phyloP scores from a whole-genome alignment of 2,797 vertebrate species.

The Apogon talboti region DNA sequence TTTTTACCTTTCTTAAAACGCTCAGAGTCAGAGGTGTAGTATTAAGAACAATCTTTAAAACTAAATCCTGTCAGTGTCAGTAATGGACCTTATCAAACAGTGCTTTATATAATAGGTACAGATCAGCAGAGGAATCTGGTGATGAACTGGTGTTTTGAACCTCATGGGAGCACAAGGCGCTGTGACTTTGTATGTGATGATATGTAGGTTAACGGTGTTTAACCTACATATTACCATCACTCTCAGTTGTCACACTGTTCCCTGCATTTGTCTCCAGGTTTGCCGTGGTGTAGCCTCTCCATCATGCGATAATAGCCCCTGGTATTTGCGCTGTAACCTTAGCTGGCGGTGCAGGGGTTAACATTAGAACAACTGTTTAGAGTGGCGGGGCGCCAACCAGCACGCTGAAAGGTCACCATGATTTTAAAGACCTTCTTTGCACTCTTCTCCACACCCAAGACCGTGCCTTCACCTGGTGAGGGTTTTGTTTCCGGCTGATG shows the following conservation, averaged over 20 bases:
- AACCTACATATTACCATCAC: slow-evolving; percentile 47
- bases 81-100: background rate
- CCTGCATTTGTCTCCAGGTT: slow-evolving; percentile 39
- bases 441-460: slow-evolving; percentile 19
- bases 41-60: background rate
- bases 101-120: background rate
- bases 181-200: slow-evolving; percentile 24
- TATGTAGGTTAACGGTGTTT: slow-evolving; percentile 50
- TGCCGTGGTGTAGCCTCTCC: background rate
- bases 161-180: background rate
- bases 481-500: background rate
- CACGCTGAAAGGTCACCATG: slow-evolving; percentile 66
- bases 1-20: too few relatives aligned
- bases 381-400: slow-evolving; percentile 68
- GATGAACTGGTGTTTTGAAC: background rate
- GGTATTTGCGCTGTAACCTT: slow-evolving; percentile 73
- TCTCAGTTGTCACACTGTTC: slow-evolving; percentile 42
- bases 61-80: background rate
- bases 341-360: slow-evolving; percentile 67
- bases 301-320: slow-evolving; percentile 69
- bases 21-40: background rate
- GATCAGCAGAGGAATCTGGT: background rate
- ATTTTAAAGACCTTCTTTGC: slow-evolving; percentile 57
- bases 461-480: slow-evolving; percentile 17
- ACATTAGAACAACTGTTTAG: slow-evolving; percentile 78